Percentiles rank a stretch among this genome's conserved stretches.
phyloP scores from a whole-genome alignment of 2,797 vertebrate species.

The Anguilla anguilla region DNA sequence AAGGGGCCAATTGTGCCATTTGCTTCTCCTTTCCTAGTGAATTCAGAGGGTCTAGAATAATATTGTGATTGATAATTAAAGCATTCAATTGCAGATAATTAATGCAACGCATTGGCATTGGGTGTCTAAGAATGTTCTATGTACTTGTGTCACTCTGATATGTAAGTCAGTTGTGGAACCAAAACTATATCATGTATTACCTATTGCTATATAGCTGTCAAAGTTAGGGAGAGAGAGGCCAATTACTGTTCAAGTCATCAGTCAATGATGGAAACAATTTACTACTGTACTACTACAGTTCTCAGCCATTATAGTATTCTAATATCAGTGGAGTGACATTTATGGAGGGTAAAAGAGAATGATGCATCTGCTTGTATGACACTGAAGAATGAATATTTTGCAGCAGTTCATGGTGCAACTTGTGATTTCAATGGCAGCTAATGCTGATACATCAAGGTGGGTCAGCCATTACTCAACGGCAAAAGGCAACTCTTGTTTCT shows the following conservation, averaged over 20 bases:
- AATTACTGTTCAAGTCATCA: neutral
- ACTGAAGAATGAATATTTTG: conserved; percentile 5
- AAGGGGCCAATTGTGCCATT: conserved; percentile 61
- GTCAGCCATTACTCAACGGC: neutral
- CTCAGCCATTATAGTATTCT: neutral
- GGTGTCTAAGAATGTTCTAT: neutral
- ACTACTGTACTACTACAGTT: neutral
- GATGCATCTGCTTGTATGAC: neutral
- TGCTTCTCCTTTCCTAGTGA: neutral
- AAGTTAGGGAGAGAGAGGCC: neutral
- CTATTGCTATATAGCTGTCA: neutral
- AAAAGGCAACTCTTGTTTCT: neutral
- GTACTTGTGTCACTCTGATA: neutral
- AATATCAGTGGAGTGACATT: neutral
- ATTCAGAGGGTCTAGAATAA: neutral
- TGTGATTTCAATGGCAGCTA: neutral
- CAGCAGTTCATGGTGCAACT: neutral
- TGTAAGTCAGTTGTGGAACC: neutral
- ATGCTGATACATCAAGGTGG: neutral
- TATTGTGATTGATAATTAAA: neutral
- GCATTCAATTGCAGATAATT: neutral
- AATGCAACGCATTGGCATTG: neutral
- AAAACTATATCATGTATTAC: neutral
- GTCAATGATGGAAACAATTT: neutral
- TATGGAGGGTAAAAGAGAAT: neutral